phyloP scores from a whole-genome alignment of 2,113 vertebrate species.

The Rhea pennata region DNA sequence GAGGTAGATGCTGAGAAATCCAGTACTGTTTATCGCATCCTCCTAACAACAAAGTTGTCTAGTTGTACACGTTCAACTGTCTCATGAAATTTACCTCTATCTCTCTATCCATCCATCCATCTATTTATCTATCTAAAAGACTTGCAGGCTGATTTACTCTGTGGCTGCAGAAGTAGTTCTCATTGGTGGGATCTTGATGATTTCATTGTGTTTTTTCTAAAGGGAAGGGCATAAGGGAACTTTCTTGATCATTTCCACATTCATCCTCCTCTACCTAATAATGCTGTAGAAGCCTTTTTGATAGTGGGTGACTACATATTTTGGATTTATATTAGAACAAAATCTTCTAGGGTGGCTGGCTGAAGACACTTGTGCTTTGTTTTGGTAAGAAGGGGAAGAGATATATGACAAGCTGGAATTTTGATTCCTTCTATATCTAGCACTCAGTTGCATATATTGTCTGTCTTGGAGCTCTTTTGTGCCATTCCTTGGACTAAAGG shows the following conservation, averaged over 20 bases:
- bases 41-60: neutral
- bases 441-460: neutral
- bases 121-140: no score
- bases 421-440: neutral
- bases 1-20: neutral
- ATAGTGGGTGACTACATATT: neutral
- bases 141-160: neutral
- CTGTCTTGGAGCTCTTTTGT: neutral
- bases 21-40: neutral
- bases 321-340: neutral
- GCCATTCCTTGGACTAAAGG: neutral
- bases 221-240: neutral
- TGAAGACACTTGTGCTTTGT: neutral
- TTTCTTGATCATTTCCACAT: neutral
- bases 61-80: neutral
- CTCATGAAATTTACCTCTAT: no score
- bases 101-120: no score
- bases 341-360: neutral
- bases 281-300: neutral
- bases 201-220: neutral
- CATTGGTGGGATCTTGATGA: neutral
- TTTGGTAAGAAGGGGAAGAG: neutral
- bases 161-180: neutral
- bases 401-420: neutral
- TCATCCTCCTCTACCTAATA: neutral